A percentile compares a stretch with the other conserved stretches of the same genome.
These are phyloP conservation scores for Austrofundulus limnaeus DNA, from an alignment of 2,113 vertebrate species.

Conservation along the genomic window DNA sequence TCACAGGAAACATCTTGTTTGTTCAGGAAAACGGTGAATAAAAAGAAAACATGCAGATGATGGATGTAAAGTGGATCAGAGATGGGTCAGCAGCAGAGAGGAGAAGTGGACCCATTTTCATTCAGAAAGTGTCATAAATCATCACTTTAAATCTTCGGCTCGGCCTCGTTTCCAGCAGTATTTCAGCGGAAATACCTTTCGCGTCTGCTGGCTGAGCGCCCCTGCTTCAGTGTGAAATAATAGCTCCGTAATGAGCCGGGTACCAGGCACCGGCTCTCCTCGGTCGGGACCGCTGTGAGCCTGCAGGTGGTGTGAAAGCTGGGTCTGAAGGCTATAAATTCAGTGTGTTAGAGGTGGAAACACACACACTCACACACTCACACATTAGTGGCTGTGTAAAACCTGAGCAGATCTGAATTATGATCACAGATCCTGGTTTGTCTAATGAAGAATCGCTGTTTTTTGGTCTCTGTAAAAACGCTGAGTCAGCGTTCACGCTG, in stretches of 20 bases:
- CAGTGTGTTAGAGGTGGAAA: slow-evolving; percentile 28
- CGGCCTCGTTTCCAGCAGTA: slow-evolving; percentile 7
- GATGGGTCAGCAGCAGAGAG: slow-evolving; percentile 11
- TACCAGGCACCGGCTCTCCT: slow-evolving; percentile 76
- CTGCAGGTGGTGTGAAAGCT: slow-evolving; percentile 57
- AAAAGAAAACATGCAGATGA: background rate
- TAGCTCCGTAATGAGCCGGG: slow-evolving; percentile 56
- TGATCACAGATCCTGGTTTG: background rate
- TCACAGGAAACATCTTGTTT: background rate
- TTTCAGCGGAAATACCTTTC: slow-evolving; percentile 34
- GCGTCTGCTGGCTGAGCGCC: slow-evolving; percentile 42
- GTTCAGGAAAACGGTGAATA: no score
- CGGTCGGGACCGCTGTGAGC: slow-evolving; percentile 25
- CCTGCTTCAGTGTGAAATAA: slow-evolving; percentile 58
- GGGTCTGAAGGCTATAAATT: slow-evolving; percentile 63
- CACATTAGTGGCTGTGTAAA: slow-evolving; percentile 29
- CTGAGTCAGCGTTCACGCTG: no score
- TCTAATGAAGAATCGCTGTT: background rate
- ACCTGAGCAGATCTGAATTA: slow-evolving; percentile 44
- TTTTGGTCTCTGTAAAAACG: no score
- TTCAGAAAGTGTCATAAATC: slow-evolving; percentile 39
- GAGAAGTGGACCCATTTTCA: slow-evolving; percentile 43
- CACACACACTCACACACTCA: slow-evolving; percentile 15
- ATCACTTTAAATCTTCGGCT: slow-evolving; percentile 1
- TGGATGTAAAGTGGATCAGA: background rate